Evolutionary conservation across 2,797 vertebrate genomes (phyloP), one percentile per base, ranked within the genome.

Genomic region (Choloepus didactylus): DNA sequence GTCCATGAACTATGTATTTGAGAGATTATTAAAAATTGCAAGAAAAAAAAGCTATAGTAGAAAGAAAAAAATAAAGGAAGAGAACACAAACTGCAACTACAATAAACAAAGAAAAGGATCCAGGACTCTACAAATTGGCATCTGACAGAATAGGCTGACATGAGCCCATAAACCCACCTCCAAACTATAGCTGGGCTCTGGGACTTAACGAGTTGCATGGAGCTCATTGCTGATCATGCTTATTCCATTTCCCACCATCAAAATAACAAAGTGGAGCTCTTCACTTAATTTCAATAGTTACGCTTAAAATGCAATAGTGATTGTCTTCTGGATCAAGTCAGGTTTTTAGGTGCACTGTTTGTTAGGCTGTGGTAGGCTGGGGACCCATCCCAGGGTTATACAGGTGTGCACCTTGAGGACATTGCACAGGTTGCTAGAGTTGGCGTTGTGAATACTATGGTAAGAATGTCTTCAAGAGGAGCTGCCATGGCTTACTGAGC

Each of bases 81-180:
- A 80, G 81, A 51, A 62, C 27, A 72, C 2, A 70, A 93, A 51
- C 2, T 4, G 0, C 29, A 15, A 35, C 14, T 8, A n/a, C 2
- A 27, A 9, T 70, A 38, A 59, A 38, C n/a, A 70, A 38, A 70
- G 6, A 44, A 11, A 7, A 75, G 35, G 8, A 62, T 2, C 31
- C 41, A 46, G 9, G 18, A 12, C 6, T 2, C 19, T 1, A 5
- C 18, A 4, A 27, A 38, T 2, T 0, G 4, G 2, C 8, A 44
- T 21, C 38, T 54, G 35, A 4, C 0, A 6, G 44, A 27, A 31
- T n/a, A 46, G 18, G 9, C 21, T 38, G 15, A 25, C 38, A 3
- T 56, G 9, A 59, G 70, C 9, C 23, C 18, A 0, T 1, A 8
- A 0, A 6, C 23, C 35, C n/a, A 15, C 51, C 19, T 66, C 0